These are phyloP conservation scores for Campylomormyrus numenius DNA, from an alignment of 2,113 vertebrate species.

Conservation along the genomic window DNA sequence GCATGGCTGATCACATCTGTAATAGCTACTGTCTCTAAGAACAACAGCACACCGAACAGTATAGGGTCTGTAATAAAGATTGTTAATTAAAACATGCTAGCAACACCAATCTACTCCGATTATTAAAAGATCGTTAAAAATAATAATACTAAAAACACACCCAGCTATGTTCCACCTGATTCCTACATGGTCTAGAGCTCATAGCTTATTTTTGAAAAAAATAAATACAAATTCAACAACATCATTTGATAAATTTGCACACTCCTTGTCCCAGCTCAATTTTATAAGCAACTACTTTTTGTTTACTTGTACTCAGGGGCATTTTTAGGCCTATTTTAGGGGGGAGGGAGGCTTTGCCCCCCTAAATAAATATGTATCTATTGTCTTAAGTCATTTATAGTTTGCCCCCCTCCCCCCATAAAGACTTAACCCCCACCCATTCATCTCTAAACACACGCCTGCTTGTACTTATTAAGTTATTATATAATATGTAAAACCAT, in stretches of 20 bases:
- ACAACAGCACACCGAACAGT: not conserved
- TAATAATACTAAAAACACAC: not conserved
- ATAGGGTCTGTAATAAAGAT: not conserved
- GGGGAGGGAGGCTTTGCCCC: too few species aligned
- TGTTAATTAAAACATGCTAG: not conserved
- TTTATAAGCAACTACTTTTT: not conserved
- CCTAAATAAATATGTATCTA: not conserved
- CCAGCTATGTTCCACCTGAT: not conserved
- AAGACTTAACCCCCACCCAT: not conserved
- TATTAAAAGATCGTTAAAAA: not conserved
- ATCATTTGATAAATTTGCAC: not conserved
- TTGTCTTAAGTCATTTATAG: not conserved
- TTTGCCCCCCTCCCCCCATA: not conserved
- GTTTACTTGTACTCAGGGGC: not conserved
- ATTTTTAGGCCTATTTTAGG: not conserved
- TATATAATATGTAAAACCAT: not conserved
- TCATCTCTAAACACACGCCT: not conserved
- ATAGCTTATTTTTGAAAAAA: not conserved
- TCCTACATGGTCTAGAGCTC: not conserved
- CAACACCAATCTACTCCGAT: not conserved
- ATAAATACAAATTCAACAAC: not conserved
- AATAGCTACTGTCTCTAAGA: not conserved
- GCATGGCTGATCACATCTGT: not conserved
- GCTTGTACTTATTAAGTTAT: not conserved
- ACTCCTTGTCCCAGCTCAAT: not conserved